Evolutionary conservation across 2,113 vertebrate species (phyloP), one percentile per base, ranked within the genome.

Genomic region (Siniperca knerii): DNA sequence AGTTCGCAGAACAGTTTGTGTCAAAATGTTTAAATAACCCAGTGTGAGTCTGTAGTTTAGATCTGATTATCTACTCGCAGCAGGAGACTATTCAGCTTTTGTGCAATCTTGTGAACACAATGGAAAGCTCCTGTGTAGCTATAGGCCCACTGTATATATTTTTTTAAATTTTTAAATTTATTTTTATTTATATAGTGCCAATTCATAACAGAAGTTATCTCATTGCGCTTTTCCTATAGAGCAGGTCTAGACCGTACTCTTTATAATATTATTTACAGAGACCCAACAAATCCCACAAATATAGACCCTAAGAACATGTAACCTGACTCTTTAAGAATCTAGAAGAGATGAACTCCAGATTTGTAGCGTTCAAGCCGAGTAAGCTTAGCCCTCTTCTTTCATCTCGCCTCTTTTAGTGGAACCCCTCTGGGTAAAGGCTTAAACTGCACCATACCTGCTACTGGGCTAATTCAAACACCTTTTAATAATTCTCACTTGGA

Each of bases 391-490:
- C 1, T 21, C 73, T 77, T 75, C 83, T 91, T 84, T 93, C 77
- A 89, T 91, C 84, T 83, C 37, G 12, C 48, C 83, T 82, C 62
- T 81, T 90, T 82, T 58, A 64, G 71, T 40, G 69, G 64, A 91
- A 78, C 50, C 74, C 89, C 86, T 69, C 60, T 44, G 21, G 86
- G 82, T 74, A 52, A 73, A 81, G 71, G 46, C 78, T 92, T 88
- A 83, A 92, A 89, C 78, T 64, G 86, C 77, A 60, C 65, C 84
- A 60, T 57, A 86, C 88, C 80, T 90, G 84, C 90, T 77, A 70
- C 77, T 65, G 29, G 64, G 70, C 79, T 86, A 77, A 92, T 89
- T 88, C 87, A 90, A 90, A 87, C 78, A 92, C 87, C 83, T 88
- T 90, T 87, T 84, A 90, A 84, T 91, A 87, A 87, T 85, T 86